These are phyloP conservation scores for Volucella inflata DNA, from an alignment of 2,888 invertebrate genomes.

Conservation along the genomic window DNA sequence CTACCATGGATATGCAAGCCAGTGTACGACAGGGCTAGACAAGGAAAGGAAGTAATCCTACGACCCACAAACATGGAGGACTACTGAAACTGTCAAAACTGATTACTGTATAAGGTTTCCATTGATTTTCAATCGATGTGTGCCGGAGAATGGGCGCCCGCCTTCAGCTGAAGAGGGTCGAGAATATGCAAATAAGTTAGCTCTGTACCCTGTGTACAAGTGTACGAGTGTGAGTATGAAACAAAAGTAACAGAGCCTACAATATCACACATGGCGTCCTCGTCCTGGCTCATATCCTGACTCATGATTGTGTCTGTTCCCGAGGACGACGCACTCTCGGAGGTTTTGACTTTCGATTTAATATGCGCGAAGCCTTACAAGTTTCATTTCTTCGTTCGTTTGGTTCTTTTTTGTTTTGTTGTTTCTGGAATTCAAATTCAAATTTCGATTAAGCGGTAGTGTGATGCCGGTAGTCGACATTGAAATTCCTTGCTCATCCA, in stretches of 20 bases:
- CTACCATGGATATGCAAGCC: no score
- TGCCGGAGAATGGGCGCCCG: constrained; percentile 21
- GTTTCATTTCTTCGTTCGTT: constrained; percentile 58
- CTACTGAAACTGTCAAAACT: constrained; percentile 75
- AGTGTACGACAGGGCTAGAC: background rate
- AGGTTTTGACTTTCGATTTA: constrained; percentile 64
- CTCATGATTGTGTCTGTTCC: constrained; percentile 11
- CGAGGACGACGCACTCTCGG: constrained; percentile 28
- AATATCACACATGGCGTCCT: constrained; percentile 25
- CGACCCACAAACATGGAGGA: constrained; percentile 68
- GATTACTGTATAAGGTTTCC: constrained; percentile 74
- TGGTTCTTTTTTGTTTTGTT: constrained; percentile 25
- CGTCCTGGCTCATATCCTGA: constrained; percentile 41
- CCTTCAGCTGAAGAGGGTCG: constrained; percentile 3
- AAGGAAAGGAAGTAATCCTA: constrained; percentile 62
- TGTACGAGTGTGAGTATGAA: no score
- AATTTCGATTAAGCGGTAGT: constrained; percentile 64
- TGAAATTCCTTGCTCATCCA: constrained; percentile 61
- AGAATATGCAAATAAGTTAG: constrained; percentile 66
- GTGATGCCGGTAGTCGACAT: constrained; percentile 24
- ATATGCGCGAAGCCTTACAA: constrained; percentile 72
- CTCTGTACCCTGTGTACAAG: background rate
- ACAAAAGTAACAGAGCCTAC: background rate
- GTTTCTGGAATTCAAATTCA: constrained; percentile 70
- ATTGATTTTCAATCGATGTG: constrained; percentile 71